Base-by-base conservation (phyloP, 2,797 vertebrate genomes). In the Macropodus opercularis region DNA sequence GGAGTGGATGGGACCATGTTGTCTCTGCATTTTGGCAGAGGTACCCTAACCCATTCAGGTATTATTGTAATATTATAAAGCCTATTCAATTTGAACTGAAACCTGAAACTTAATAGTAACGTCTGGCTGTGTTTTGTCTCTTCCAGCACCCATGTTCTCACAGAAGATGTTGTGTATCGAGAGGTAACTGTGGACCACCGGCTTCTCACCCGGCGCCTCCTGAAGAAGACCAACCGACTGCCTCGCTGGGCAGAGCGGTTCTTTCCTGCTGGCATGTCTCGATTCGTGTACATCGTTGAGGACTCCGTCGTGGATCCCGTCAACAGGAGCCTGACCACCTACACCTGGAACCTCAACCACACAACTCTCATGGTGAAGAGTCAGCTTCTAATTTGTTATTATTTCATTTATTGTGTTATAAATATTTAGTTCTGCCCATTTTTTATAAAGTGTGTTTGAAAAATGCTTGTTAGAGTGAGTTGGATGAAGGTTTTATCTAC, bases 281-380 rank as follows among this genome's bases (percentile, higher is more conserved):
- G 94, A 75, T 96, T 81, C 0, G 96, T 97, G 57, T 98, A 98
- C 90, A 92, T 99, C 86, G 50, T 99, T 2, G 96, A 99, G 88
- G 97, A 99, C 86, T 98, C 97, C 27, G 86, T 98, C 2, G 93
- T 98, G 67, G 95, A 99, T 90, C 94, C 94, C 5, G 79, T 91
- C 75, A 94, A 91, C 85, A 93, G 90, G 82, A 95, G 90, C 77
- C 86, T 99, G 87, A 98, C 94, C 71, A 98, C 95, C 0, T 95
- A 95, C 81, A 98, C 95, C 73, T 96, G 96, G 94, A 99, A 99
- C 87, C 93, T 99, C 78, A 99, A 98, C 86, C 96, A 99, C 11
- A 94, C 92, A 0, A 94, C 93, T 43, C 89, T 99, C 62, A 97
- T 98, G 97, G 97, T 98, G 84, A 89, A 89, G n/a, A 8, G 7